These are phyloP conservation scores for Camarhynchus parvulus DNA, from an alignment of 2,113 vertebrate species.

Conservation along the genomic window DNA sequence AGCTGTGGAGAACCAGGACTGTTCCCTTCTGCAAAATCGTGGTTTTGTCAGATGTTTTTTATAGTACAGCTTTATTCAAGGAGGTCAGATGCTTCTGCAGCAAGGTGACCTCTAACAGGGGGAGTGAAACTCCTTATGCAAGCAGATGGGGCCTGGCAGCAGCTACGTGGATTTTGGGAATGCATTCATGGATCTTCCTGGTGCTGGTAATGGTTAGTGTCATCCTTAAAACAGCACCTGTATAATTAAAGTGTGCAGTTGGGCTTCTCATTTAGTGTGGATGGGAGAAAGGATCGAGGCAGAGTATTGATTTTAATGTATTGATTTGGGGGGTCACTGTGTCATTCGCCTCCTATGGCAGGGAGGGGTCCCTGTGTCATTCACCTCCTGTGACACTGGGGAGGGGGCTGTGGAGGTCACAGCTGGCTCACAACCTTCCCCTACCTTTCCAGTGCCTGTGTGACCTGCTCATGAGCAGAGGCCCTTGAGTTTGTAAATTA, in stretches of 20 bases:
- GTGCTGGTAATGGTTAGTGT: not conserved
- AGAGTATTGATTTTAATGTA: not conserved
- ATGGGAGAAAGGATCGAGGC: not conserved
- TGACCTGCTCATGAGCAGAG: not conserved
- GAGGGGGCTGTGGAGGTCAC: not conserved
- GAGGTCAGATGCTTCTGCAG: not conserved
- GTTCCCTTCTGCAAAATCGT: not conserved
- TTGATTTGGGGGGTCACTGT: not conserved
- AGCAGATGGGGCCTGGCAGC: not conserved
- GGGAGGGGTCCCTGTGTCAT: not conserved
- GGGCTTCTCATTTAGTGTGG: not conserved
- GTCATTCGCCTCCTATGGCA: not conserved
- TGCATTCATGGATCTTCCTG: not conserved
- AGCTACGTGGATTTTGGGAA: not conserved
- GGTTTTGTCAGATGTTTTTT: not conserved
- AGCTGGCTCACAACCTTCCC: not conserved
- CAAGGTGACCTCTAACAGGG: slow-evolving; percentile 2
- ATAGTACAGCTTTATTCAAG: not conserved
- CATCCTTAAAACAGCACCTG: not conserved
- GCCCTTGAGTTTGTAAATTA: not conserved
- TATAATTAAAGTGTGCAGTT: not conserved
- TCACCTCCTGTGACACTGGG: rapidly evolving
- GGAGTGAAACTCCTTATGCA: not conserved
- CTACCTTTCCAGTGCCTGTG: not conserved
- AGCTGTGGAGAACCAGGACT: not conserved